Evolutionary conservation across 2,113 vertebrate species (phyloP).

Genomic region (Meles meles): DNA sequence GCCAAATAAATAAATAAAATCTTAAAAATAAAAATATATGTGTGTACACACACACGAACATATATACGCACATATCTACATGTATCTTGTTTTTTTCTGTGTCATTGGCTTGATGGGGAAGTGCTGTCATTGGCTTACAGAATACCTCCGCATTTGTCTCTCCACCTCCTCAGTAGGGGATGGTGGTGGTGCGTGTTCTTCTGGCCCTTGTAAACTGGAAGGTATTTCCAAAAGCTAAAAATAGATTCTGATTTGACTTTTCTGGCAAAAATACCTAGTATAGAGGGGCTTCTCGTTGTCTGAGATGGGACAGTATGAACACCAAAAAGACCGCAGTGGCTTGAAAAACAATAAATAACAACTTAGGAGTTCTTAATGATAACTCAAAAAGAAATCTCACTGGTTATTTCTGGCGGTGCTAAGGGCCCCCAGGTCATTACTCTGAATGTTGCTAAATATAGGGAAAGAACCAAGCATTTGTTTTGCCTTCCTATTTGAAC

Average conservation of each 20-base stretch:
- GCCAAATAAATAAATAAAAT: too few species aligned
- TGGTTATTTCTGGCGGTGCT: neutral
- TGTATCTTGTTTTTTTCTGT: neutral
- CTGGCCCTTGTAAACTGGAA: neutral
- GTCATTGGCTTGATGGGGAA: neutral
- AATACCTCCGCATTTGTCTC: neutral
- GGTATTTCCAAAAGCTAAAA: neutral
- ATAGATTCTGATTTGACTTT: neutral
- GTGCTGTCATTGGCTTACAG: neutral
- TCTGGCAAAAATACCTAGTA: neutral
- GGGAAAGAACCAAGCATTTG: neutral
- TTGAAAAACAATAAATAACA: neutral
- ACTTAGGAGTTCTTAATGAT: neutral
- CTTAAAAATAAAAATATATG: neutral
- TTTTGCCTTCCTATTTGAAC: neutral
- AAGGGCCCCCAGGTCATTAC: neutral
- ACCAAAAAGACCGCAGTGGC: neutral
- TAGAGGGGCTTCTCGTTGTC: neutral
- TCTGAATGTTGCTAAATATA: conserved; percentile 7
- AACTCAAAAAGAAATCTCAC: neutral
- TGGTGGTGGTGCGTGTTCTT: neutral
- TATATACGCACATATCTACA: neutral
- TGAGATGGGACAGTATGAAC: neutral
- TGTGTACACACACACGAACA: neutral
- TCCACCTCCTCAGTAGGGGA: neutral